Base-by-base conservation (phyloP, 2,113 vertebrate genomes). In the Pica pica region DNA sequence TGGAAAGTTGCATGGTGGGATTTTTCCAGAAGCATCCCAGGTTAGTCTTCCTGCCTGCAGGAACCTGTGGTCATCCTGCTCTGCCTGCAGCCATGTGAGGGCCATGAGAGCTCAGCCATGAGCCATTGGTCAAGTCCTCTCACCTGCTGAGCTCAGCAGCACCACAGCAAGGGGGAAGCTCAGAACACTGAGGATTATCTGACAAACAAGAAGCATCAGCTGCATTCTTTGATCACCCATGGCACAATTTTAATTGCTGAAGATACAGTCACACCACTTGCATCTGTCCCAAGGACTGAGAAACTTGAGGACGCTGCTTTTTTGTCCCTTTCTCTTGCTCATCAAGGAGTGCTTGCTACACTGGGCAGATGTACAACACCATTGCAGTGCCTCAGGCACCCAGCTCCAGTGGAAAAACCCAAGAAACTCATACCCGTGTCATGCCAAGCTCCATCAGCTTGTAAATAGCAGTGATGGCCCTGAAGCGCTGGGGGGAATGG, bases 391-490 rank as follows among this genome's bases (percentile, higher is more conserved):
- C 70, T 87, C 28, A 44, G 78, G 81, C 73, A 90, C 44, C 13
- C 71, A 57, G 52, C 63, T 47, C 55, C 68, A 94, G 56, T 33
- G 60, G 90, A 92, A 94, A 97, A 95, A 46, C 16, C 24, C 50
- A n/a, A 39, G n/a, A 37, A 88, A 33, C 33, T 57, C 2, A 3
- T 53, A 68, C 18, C 26, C 5, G 0, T 11, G 4, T 91, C 3
- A 3, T 44, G 50, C 44, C 0, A 1, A 92, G 55, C 41, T 83
- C 41, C 37, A 27, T 44, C 70, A 77, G 90, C 27, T 69, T 70
- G 65, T 31, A 81, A 91, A 94, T n/a, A 87, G 71, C 68, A 86
- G 65, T 33, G 77, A 84, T 73, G 83, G 22, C 69, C 78, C 68
- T 64, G 41, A 39, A 76, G 47, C 11, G n/a, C 75, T 26, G 35